Base-by-base conservation (phyloP, 2,888 invertebrate species). In the Amphipyra tragopoginis region DNA sequence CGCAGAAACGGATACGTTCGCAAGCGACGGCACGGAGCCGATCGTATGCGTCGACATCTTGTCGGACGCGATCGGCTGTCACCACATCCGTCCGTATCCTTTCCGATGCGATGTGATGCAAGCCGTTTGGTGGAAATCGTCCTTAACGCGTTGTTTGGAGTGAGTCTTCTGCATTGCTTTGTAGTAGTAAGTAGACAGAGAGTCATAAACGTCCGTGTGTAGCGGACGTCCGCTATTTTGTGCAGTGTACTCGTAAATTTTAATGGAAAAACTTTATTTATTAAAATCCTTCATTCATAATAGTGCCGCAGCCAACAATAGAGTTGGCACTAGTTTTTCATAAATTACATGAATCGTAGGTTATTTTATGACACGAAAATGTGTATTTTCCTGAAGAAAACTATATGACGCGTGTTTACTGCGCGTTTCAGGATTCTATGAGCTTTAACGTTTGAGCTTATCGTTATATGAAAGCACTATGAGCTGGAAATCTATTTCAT, bases 181-280 rank as follows among this genome's bases (percentile, higher is more conserved):
- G 11, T 26, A 11, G 39, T 15, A 10, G 0, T 33, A 33, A 10
- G 15, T 53, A 61, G 40, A 43, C 52, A 50, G 42, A 55, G 42
- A 52, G 38, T 59, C 49, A 57, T 52, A 65, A 73, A 62, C 50
- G 49, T 51, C 49, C 50, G 47, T 50, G 42, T 68, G 59, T 58
- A 53, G 52, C 62, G 55, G 55, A 40, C 40, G 33, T 34, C 40
- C 53, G 51, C 65, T 26, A 66, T 74, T 62, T 64, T 55, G 54
- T 70, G 52, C 55, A 44, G 38, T 45, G 33, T 53, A 51, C 44
- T 26, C 38, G 44, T 50, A 59, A 21, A 66, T 77, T 69, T 65
- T 72, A 72, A 78, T 78, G 65, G 67, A 49, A 72, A 78, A 78
- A 77, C 72, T 78, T 77, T 78, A 63, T 75, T 62, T 77, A 77